Percentiles rank a stretch among this genome's conserved stretches.
phyloP scores from a whole-genome alignment of 2,888 invertebrate genomes.

The Parnassius orleans region DNA sequence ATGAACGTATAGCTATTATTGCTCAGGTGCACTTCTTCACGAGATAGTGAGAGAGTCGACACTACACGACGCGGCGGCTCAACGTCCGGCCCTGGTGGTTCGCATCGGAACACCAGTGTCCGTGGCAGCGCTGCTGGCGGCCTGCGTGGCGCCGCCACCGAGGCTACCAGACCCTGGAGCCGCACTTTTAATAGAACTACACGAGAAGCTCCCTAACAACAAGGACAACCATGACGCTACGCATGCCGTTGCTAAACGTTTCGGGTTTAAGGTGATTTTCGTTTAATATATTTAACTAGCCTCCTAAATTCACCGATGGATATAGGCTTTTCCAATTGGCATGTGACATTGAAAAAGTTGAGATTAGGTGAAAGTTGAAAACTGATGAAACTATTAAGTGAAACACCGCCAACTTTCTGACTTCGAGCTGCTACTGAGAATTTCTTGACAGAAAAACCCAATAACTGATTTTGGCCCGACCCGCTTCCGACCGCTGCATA shows the following conservation, averaged over 20 bases:
- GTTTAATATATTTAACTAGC: constrained; percentile 64
- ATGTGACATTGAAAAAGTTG: too few relatives aligned
- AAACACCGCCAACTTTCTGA: too few relatives aligned
- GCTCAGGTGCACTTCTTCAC: constrained; percentile 74
- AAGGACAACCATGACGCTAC: constrained; percentile 56
- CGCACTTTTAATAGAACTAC: constrained; percentile 79
- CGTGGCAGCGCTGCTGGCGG: constrained; percentile 79
- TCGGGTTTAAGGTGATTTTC: constrained; percentile 63
- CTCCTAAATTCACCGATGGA: too few relatives aligned
- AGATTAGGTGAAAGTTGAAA: too few relatives aligned
- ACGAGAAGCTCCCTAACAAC: constrained; percentile 57
- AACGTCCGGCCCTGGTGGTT: constrained; percentile 66
- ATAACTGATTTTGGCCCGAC: too few relatives aligned
- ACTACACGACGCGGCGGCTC: constrained; percentile 45
- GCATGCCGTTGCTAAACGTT: constrained; percentile 63
- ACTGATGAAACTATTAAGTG: too few relatives aligned
- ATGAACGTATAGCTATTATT: constrained; percentile 9
- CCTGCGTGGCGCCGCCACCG: constrained; percentile 79
- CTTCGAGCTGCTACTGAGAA: too few relatives aligned
- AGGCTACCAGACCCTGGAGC: constrained; percentile 82
- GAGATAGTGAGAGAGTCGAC: constrained; percentile 78
- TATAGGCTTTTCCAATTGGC: too few relatives aligned
- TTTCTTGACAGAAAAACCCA: too few relatives aligned
- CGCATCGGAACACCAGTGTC: constrained; percentile 84
- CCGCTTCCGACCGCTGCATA: too few relatives aligned